Base-by-base conservation (phyloP, 2,888 invertebrate species). In the Glyphotaelius pellucidus region DNA sequence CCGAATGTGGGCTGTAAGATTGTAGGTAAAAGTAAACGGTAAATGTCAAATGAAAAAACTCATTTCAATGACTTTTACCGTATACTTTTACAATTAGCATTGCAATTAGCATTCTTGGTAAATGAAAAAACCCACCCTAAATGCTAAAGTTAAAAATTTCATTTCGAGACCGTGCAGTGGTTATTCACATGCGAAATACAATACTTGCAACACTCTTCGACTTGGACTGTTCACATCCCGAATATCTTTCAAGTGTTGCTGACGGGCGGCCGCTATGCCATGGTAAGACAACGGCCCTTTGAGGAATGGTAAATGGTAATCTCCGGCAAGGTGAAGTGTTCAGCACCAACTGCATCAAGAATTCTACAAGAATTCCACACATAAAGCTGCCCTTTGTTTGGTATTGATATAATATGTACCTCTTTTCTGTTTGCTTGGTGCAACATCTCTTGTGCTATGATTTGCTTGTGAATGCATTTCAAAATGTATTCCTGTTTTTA, bases 381-480 rank as follows among this genome's bases (percentile, higher is more conserved):
- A 67, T 67, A 67, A n/a, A 67, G 67, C 67, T n/a, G 67, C 67
- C n/a, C 67, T 67, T 67, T 67, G 67, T 67, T 67, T 67, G 67
- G 67, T 7, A 67, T 25, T 67, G 9, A 67, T 9, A 47, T 47
- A 15, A 67, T 67, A 7, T 67, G 25, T 67, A n/a, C 67, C 67
- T 25, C 25, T 7, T 67, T 9, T 67, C 1, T 67, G 67, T 25
- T n/a, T 67, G 19, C 25, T 67, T 25, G 67, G 67, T 19, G 9
- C 67, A 67, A 25, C 67, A 67, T 67, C 67, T 25, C 67, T 67
- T 9, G 25, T 67, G 25, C 67, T 67, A n/a, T 67, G 67, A 67
- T n/a, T 67, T 7, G n/a, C 25, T n/a, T 0, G 19, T 25, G n/a
- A 67, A 67, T 67, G 25, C 9, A 5, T 67, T n/a, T 67, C 9